Evolutionary conservation across 2,113 vertebrate species (phyloP).

Genomic region (Procavia capensis): DNA sequence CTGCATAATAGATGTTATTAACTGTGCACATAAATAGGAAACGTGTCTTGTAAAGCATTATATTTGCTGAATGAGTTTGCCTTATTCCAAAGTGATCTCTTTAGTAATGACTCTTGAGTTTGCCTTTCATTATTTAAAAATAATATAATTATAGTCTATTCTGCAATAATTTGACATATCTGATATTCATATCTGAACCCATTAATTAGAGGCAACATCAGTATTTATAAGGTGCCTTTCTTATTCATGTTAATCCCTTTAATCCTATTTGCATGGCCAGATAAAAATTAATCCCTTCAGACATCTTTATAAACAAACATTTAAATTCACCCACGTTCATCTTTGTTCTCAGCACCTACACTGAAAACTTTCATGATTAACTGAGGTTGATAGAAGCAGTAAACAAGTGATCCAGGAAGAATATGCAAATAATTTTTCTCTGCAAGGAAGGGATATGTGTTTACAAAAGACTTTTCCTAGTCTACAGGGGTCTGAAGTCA

Average conservation of each 20-base stretch:
- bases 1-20: slow-evolving; percentile 86
- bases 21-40: slow-evolving; percentile 85
- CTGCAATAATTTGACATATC: slow-evolving; percentile 86
- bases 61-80: slow-evolving; percentile 83
- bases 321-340: slow-evolving; percentile 82
- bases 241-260: slow-evolving; percentile 88
- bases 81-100: slow-evolving; percentile 84
- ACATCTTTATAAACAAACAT: slow-evolving; percentile 86
- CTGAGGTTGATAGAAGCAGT: slow-evolving; percentile 63
- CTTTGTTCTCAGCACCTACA: slow-evolving; percentile 82
- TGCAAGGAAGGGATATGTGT: slow-evolving; percentile 43
- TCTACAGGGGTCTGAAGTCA: slow-evolving; percentile 25
- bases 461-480: slow-evolving; percentile 51
- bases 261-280: slow-evolving; percentile 87
- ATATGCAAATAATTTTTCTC: slow-evolving; percentile 60
- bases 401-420: slow-evolving; percentile 70
- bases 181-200: slow-evolving; percentile 85
- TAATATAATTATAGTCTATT: slow-evolving; percentile 84
- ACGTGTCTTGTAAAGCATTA: slow-evolving; percentile 80
- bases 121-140: slow-evolving; percentile 85
- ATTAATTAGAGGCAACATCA: slow-evolving; percentile 86
- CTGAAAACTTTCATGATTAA: slow-evolving; percentile 73
- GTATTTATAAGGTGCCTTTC: slow-evolving; percentile 85
- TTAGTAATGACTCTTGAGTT: slow-evolving; percentile 86
- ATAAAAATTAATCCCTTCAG: slow-evolving; percentile 85